These are phyloP conservation scores for Motacilla tschutschensis DNA, from an alignment of 2,113 vertebrate species.

Conservation along the genomic window DNA sequence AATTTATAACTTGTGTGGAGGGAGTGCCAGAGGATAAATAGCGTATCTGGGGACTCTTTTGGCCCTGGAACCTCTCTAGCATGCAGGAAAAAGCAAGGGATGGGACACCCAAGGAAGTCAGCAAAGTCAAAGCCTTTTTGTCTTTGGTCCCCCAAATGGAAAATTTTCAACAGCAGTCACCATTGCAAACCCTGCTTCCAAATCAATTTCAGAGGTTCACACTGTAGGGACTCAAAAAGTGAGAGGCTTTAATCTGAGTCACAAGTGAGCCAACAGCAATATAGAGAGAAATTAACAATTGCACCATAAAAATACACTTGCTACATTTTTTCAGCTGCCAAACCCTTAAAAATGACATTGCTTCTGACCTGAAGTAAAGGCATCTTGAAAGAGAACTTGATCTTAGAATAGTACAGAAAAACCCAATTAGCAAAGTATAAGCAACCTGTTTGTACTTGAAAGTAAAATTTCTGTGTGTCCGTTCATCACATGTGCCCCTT, in stretches of 20 bases:
- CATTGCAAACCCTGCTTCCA: neutral
- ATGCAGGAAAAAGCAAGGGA: neutral
- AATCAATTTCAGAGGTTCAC: neutral
- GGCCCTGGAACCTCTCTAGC: neutral
- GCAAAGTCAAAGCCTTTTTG: neutral
- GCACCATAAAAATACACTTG: neutral
- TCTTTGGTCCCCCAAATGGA: neutral
- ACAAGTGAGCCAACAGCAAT: neutral
- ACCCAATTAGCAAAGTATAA: neutral
- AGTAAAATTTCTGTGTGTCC: neutral
- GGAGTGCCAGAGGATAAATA: neutral
- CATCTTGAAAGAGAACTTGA: neutral
- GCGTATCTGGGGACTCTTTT: neutral
- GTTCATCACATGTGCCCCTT: neutral
- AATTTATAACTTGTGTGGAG: neutral
- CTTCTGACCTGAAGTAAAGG: neutral
- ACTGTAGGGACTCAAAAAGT: neutral
- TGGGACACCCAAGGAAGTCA: neutral
- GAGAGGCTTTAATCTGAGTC: neutral
- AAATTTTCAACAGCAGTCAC: neutral
- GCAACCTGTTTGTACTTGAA: neutral
- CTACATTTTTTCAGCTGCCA: neutral
- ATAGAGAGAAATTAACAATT: neutral
- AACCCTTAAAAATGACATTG: neutral
- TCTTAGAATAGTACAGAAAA: neutral